phyloP scores from a whole-genome alignment of 2,797 vertebrate genomes.

The Hydrophis major region DNA sequence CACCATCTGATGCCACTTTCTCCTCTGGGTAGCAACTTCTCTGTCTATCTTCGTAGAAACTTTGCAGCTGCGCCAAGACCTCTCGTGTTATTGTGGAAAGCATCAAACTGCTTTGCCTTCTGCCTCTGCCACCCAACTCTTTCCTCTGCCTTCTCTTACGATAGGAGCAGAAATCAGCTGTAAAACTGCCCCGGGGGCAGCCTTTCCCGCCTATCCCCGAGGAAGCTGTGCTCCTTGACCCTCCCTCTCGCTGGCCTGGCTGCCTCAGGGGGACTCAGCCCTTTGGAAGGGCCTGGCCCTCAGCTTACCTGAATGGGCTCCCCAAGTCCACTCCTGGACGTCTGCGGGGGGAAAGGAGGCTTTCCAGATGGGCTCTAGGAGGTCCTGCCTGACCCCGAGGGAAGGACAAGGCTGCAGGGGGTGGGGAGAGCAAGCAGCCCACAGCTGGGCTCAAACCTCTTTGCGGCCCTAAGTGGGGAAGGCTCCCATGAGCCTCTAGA shows the following conservation, averaged over 20 bases:
- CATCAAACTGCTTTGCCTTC: background rate
- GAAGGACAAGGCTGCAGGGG: background rate
- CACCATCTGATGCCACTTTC: background rate
- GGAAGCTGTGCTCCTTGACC: background rate
- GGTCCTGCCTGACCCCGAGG: background rate
- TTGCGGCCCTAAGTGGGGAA: no score
- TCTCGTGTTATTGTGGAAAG: fast-evolving
- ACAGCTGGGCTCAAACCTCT: background rate
- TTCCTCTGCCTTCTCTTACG: background rate
- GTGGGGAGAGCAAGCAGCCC: background rate
- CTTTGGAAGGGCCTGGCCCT: background rate
- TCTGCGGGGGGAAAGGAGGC: background rate
- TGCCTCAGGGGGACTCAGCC: background rate
- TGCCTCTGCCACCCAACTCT: background rate
- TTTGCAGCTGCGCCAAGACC: background rate
- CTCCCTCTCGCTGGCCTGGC: background rate
- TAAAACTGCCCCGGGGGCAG: background rate
- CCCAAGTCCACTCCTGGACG: background rate
- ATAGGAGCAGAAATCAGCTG: background rate
- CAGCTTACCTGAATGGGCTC: background rate
- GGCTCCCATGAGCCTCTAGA: background rate
- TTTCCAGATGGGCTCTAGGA: background rate
- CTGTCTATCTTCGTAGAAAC: background rate
- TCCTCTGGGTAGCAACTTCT: background rate
- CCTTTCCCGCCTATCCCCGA: background rate